Percentiles rank a stretch among this genome's conserved stretches.
These are phyloP conservation scores for Sternotherus odoratus DNA, from an alignment of 2,797 vertebrate genomes.

Conservation along the genomic window DNA sequence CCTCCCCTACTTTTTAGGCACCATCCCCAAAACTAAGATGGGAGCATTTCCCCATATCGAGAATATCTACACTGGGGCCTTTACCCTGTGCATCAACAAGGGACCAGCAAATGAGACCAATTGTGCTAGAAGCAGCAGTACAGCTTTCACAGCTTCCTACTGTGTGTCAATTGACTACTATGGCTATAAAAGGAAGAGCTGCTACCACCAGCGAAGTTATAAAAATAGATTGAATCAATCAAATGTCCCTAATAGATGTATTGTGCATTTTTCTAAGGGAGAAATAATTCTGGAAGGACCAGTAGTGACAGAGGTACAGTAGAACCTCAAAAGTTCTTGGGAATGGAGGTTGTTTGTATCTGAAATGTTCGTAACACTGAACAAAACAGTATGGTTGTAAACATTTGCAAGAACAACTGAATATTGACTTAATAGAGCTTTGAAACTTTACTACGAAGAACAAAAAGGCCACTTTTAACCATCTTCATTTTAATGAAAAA, in stretches of 20 bases:
- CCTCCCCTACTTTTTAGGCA: background rate
- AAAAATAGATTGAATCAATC: background rate
- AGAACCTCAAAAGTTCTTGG: too few species aligned
- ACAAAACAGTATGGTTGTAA: too few species aligned
- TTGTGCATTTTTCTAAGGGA: background rate
- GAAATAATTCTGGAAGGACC: slow-evolving; percentile 19
- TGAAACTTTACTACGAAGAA: too few species aligned
- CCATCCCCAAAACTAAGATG: background rate
- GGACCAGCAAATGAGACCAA: background rate
- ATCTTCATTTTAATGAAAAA: too few species aligned
- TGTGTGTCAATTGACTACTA: background rate
- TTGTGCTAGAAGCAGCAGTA: background rate
- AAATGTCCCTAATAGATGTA: background rate
- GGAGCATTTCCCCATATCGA: background rate
- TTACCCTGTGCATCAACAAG: background rate
- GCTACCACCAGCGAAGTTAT: accelerated
- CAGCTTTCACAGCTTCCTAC: background rate
- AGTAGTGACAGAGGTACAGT: background rate
- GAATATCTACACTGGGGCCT: background rate
- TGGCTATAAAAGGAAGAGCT: background rate
- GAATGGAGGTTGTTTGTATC: background rate
- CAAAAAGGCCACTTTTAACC: too few species aligned
- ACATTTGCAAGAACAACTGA: background rate
- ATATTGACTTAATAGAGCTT: background rate
- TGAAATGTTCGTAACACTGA: background rate